phyloP scores from a whole-genome alignment of 2,113 vertebrate species.

The Glaucidium brasilianum region DNA sequence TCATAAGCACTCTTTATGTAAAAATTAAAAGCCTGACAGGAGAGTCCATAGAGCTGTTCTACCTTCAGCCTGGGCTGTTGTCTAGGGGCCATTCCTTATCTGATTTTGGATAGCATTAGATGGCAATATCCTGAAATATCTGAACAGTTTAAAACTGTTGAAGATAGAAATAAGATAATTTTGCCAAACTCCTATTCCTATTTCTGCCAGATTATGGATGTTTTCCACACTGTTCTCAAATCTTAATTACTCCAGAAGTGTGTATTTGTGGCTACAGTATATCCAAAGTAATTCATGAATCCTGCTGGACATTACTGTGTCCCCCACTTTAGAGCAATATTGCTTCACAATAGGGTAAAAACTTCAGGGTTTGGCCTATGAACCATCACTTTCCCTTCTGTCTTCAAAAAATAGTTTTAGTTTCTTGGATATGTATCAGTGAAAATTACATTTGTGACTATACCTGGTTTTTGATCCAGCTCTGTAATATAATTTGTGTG shows the following conservation, averaged over 20 bases:
- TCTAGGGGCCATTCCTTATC: background rate
- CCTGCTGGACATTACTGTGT: background rate
- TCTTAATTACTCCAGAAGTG: background rate
- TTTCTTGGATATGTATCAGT: background rate
- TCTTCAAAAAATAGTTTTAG: background rate
- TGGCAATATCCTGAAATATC: background rate
- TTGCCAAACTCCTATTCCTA: background rate
- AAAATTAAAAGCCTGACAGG: background rate
- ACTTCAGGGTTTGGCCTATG: background rate
- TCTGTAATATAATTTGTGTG: background rate
- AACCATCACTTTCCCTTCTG: background rate
- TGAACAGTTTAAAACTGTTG: background rate
- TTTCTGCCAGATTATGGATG: background rate
- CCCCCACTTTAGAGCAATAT: background rate
- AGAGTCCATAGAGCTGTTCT: background rate
- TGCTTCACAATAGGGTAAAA: background rate
- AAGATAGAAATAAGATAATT: background rate
- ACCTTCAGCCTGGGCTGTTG: background rate
- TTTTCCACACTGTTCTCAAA: background rate
- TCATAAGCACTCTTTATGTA: background rate
- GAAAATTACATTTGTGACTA: background rate
- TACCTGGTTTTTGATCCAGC: background rate
- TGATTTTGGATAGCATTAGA: background rate
- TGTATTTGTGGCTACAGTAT: background rate
- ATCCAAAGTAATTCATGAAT: background rate